A percentile compares a stretch with the other conserved stretches of the same genome.
phyloP scores from a whole-genome alignment of 2,113 vertebrate genomes.

The Notarius lentiginosus region DNA sequence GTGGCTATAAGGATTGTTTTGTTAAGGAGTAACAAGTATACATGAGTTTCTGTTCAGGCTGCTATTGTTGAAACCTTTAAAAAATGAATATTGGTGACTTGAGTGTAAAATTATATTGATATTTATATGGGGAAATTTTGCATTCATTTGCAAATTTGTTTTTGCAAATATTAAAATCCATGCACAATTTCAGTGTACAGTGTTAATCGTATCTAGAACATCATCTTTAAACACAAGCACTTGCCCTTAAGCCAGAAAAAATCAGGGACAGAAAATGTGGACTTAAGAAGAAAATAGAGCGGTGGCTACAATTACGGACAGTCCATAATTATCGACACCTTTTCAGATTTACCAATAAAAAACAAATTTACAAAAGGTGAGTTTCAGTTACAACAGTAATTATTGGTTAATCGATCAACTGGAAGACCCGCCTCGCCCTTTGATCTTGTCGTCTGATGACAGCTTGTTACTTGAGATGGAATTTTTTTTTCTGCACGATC shows the following conservation, averaged over 20 bases:
- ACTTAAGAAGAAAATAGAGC: not conserved
- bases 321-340: too few species aligned
- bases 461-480: too few species aligned
- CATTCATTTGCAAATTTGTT: not conserved
- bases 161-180: not conserved
- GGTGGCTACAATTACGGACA: too few species aligned
- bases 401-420: too few species aligned
- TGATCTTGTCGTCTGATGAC: too few species aligned
- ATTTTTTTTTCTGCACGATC: too few species aligned
- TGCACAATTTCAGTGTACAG: not conserved
- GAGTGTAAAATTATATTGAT: not conserved
- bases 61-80: not conserved
- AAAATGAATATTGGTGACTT: too few species aligned
- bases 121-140: not conserved
- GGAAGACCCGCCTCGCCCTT: too few species aligned
- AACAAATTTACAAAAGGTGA: too few species aligned
- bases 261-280: not conserved
- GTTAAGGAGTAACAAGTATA: not conserved
- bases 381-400: too few species aligned
- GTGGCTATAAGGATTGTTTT: not conserved
- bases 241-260: not conserved
- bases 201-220: not conserved
- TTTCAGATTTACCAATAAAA: too few species aligned
- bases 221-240: not conserved
- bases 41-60: not conserved